Evolutionary conservation across 2,113 vertebrate species (phyloP), one percentile per base, ranked within the genome.

Genomic region (Morone chrysops): DNA sequence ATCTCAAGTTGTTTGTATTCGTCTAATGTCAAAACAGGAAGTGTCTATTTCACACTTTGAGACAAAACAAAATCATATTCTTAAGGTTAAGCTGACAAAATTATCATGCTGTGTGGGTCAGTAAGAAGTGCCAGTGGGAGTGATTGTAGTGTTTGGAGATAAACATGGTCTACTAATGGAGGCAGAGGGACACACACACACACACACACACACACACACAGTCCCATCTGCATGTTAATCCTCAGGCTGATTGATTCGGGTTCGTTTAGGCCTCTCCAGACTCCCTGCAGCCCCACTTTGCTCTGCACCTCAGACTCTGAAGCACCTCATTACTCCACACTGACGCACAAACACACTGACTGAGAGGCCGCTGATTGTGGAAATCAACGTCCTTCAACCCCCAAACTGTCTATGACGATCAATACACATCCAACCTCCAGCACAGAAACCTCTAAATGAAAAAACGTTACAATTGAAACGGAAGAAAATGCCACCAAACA

Each of bases 241-340:
- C 70, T 56, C 0, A 2, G 50, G 17, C 65, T 83, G 88, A 83
- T 86, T 91, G 88, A 80, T 69, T 78, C 7, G 6, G 67, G 62
- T 80, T 83, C 8, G 3, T 81, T 5, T 48, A 89, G 78, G 61
- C 82, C 91, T 80, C 89, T 92, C 67, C 59, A 90, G 65, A 17
- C 72, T 61, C 61, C 62, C 54, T 25, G 66, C 62, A 68, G 73
- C 76, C 18, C 76, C 70, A 43, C 88, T 88, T 66, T 18, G 38
- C 80, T 47, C 59, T 14, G 69, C 66, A 41, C 38, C 69, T 67
- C 78, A n/a, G 76, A 72, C 43, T 74, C 74, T 89, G 62, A 83
- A 91, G 92, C 70, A 82, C 71, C 86, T 92, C 84, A 82, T 90
- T 57, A 89, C 60, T 62, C 20, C 56, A 41, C 50, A 60, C 63